Percentiles rank a stretch among this genome's conserved stretches.
Evolutionary conservation across 2,797 vertebrate genomes (phyloP).

Genomic region (Macropus fuliginosus): DNA sequence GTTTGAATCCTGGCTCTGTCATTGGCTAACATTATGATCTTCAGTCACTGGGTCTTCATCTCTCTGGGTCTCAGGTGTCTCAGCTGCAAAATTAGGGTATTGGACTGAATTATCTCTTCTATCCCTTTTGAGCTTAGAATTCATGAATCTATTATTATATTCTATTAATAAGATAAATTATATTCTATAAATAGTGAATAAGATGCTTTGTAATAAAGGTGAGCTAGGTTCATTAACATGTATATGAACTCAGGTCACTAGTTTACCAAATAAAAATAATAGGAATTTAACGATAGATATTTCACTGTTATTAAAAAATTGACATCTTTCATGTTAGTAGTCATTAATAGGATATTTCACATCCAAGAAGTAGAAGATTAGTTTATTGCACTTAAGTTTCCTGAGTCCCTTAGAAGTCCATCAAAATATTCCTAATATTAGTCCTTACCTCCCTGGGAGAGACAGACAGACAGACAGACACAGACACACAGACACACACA

Average conservation of each 20-base stretch:
- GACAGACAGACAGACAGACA: no score
- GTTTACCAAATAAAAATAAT: background rate
- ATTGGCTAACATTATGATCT: background rate
- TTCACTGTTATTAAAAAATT: background rate
- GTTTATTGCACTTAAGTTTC: background rate
- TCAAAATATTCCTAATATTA: background rate
- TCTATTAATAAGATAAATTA: background rate
- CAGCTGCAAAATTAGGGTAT: background rate
- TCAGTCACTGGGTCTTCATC: background rate
- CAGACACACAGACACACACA: no score
- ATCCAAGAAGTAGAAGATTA: background rate
- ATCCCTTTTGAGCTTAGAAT: no score
- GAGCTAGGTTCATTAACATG: background rate
- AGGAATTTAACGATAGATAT: background rate
- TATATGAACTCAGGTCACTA: background rate
- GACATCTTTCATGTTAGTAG: background rate
- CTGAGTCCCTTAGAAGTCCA: background rate
- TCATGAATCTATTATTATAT: background rate
- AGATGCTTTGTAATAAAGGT: background rate
- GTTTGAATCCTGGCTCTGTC: background rate
- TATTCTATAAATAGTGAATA: background rate
- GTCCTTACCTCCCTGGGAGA: background rate
- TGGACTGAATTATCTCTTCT: no score
- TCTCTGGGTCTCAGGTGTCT: background rate
- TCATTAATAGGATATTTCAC: background rate